phyloP scores from a whole-genome alignment of 2,797 vertebrate species.

The Urosaurus nigricauda region DNA sequence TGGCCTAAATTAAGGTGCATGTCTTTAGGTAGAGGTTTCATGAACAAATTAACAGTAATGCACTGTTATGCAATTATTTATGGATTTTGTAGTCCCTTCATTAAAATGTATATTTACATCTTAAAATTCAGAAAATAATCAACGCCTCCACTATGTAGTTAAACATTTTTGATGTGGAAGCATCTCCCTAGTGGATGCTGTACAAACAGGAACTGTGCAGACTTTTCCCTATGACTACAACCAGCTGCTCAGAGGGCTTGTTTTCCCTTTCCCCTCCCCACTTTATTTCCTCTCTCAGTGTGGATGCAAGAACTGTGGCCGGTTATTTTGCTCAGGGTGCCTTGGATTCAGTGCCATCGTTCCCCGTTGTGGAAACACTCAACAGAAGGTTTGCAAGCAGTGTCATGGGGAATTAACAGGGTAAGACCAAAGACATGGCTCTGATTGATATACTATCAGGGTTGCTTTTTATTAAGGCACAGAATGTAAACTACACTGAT shows the following conservation, averaged over 20 bases:
- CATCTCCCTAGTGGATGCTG: rapidly evolving
- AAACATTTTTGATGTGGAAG: rapidly evolving
- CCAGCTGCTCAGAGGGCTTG: neutral
- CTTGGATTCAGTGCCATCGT: constrained; percentile 87
- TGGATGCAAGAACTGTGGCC: constrained; percentile 93
- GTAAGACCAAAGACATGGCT: constrained; percentile 71
- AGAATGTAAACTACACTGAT: neutral
- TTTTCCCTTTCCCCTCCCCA: constrained; percentile 42
- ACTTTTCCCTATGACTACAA: neutral
- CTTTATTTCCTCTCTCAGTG: constrained; percentile 75
- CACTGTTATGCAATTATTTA: neutral
- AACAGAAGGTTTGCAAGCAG: constrained; percentile 95
- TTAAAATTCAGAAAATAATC: neutral
- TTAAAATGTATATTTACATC: neutral
- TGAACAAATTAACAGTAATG: neutral
- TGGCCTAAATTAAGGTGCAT: neutral
- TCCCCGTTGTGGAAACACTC: constrained; percentile 86
- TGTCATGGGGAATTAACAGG: constrained; percentile 89
- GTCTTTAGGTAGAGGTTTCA: neutral
- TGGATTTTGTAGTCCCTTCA: neutral
- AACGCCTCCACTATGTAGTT: neutral
- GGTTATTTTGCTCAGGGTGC: constrained; percentile 91
- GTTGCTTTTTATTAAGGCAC: neutral
- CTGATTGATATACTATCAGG: neutral
- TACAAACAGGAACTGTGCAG: rapidly evolving